Base-by-base conservation (phyloP, 2,797 vertebrate genomes). In the Myoxocephalus aenaeus region DNA sequence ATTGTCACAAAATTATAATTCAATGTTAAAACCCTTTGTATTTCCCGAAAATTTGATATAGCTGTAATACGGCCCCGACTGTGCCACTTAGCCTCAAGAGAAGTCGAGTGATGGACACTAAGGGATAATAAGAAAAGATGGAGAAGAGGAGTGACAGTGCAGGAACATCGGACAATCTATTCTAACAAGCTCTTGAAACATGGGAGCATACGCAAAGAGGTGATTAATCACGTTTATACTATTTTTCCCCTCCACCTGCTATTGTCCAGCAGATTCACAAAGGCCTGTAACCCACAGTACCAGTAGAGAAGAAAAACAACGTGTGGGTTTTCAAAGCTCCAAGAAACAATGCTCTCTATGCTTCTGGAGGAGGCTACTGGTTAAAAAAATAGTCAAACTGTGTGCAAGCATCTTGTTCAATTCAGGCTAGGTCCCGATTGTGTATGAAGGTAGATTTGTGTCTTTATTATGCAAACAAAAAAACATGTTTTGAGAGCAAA, bases 371-470 rank as follows among this genome's bases (percentile, higher is more conserved):
- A 87, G 88, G 84, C 65, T 3, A 36, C 2, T 9, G 73, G 78
- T 82, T 91, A 92, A 84, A 92, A 84, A 86, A 91, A 90, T 89
- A 90, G 82, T 40, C 38, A 34, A 1, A 42, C 61, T 68, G 74
- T 63, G 64, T 13, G n/a, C 29, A 51, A 79, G 75, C 64, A 81
- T 72, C 62, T 9, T 42, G 54, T 84, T 69, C 63, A 70, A 51
- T 67, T 82, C 71, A 84, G 66, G 48, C 29, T 71, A 63, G 8
- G 54, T 22, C 12, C 32, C 11, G n/a, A 51, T 34, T 34, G 34
- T 32, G 32, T 32, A 27, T 27, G 25, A 27, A 27, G 25, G 25
- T 27, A 27, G 25, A 27, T 27, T 27, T 27, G 25, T 27, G 25
- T 27, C 25, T 27, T 27, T 27, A 27, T 27, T 27, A 27, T 27